phyloP scores from a whole-genome alignment of 2,888 invertebrate genomes.

The Dicyrtomina minuta region DNA sequence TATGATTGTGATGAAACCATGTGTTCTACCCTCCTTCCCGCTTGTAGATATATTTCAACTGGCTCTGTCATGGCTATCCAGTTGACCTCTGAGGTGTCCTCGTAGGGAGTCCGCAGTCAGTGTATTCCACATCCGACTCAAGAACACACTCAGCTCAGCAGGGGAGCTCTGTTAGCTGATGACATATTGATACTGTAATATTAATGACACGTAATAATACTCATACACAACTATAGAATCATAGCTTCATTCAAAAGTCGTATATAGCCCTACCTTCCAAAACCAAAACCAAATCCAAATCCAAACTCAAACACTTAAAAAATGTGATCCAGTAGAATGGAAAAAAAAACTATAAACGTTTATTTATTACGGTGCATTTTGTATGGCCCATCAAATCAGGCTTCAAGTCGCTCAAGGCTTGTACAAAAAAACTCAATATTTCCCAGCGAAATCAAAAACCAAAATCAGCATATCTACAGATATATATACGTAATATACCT shows the following conservation, averaged over 20 bases:
- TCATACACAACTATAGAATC: background rate
- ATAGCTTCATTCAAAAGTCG: too few relatives aligned
- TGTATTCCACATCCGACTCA: conserved; percentile 24
- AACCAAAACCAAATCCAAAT: background rate
- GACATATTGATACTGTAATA: conserved; percentile 25
- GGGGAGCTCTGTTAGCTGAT: conserved; percentile 17
- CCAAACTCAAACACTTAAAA: background rate
- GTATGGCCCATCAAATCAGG: background rate
- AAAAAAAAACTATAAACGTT: background rate
- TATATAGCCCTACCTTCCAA: background rate
- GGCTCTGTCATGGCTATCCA: background rate
- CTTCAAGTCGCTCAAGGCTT: background rate
- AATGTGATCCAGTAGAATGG: background rate
- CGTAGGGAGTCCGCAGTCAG: conserved; percentile 27
- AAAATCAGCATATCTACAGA: too few relatives aligned
- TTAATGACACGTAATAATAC: conserved; percentile 9
- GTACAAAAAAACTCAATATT: too few relatives aligned
- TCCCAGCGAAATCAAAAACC: too few relatives aligned
- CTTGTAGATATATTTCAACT: too few relatives aligned
- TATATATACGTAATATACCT: too few relatives aligned
- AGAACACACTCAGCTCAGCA: conserved; percentile 24
- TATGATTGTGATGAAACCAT: background rate
- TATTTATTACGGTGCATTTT: background rate
- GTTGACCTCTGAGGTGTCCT: conserved; percentile 20
- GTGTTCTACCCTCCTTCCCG: background rate